Percentiles rank a stretch among this genome's conserved stretches.
phyloP scores from a whole-genome alignment of 2,888 invertebrate species.

The Caenorhabditis sinica region DNA sequence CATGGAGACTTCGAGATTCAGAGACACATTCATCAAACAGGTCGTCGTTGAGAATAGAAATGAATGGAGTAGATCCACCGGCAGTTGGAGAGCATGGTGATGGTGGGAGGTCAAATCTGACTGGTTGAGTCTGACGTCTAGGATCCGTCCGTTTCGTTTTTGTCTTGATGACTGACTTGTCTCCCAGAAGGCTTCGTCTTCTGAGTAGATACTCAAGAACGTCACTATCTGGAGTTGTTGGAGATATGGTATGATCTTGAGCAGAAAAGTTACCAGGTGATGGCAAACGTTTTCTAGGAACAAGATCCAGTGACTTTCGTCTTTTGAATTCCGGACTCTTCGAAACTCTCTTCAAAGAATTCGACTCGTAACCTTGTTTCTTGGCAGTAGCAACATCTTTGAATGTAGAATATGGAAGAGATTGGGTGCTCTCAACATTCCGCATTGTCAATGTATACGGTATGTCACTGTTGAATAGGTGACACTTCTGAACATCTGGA shows the following conservation, averaged over 20 bases:
- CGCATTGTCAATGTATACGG: constrained; percentile 84
- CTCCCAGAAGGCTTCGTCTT: constrained; percentile 77
- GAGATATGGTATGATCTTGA: constrained; percentile 83
- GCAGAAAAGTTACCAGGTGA: constrained; percentile 82
- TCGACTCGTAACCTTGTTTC: constrained; percentile 57
- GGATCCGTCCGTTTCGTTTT: constrained; percentile 82
- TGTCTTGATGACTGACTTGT: constrained; percentile 68
- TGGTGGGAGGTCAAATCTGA: constrained; percentile 80
- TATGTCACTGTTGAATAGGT: constrained; percentile 79
- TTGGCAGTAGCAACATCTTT: constrained; percentile 58
- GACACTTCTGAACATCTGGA: constrained; percentile 80
- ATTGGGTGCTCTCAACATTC: constrained; percentile 73
- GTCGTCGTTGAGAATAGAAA: constrained; percentile 73
- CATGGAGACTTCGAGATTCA: constrained; percentile 76
- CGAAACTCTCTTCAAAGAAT: constrained; percentile 66
- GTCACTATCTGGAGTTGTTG: constrained; percentile 81
- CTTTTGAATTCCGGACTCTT: constrained; percentile 71
- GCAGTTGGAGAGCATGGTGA: constrained; percentile 68
- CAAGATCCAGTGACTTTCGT: constrained; percentile 80
- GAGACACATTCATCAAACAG: constrained; percentile 75
- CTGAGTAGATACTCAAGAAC: constrained; percentile 80
- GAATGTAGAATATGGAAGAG: constrained; percentile 70
- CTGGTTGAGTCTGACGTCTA: constrained; percentile 83
- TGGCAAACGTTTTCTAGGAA: constrained; percentile 81
- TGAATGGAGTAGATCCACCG: constrained; percentile 74